Evolutionary conservation across 2,888 invertebrate species (phyloP), one percentile per base, ranked within the genome.

Genomic region (Xestia sexstrigata): DNA sequence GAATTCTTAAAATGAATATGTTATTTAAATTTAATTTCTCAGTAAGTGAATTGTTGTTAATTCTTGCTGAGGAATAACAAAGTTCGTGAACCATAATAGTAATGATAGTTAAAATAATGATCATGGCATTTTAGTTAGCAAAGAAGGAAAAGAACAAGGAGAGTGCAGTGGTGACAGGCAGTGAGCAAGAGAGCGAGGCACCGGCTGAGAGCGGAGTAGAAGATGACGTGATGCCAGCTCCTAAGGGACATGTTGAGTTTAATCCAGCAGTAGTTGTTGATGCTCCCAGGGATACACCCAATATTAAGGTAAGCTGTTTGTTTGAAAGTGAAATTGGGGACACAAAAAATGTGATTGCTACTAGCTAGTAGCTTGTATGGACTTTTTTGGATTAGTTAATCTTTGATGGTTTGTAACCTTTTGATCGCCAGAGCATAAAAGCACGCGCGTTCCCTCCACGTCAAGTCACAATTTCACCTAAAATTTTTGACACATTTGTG

Each of bases 201-300:
- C 96, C 89, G 0, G 95, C 94, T 20, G 97, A 97, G 81, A 97
- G 96, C 87, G 95, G 97, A 23, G 89, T 93, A 45, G 96, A 97
- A 70, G 96, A 97, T 80, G 97, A 97, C 45, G 76, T 89, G 0
- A 88, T 91, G 58, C 92, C 93, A 0, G 87, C 90, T 65, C 88
- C 89, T 65, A 96, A 95, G 87, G 94, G 92, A 30, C 98, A 98
- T 92, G 98, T 98, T 13, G 98, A 98, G 89, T 98, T 98, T 87
- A 88, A 90, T 85, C 97, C 98, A 83, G 97, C 98, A 78, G 97
- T 97, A 58, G 97, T 98, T 65, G 97, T 97, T 58, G 97, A 98
- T 89, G 95, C 97, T 70, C 95, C 97, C 47, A 94, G 97, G 74
- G 97, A 97, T 82, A 93, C 95, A 76, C 94, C 93, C 26, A 97